Evolutionary conservation across 2,113 vertebrate genomes (phyloP), one percentile per base, ranked within the genome.

Genomic region (Caloenas nicobarica): DNA sequence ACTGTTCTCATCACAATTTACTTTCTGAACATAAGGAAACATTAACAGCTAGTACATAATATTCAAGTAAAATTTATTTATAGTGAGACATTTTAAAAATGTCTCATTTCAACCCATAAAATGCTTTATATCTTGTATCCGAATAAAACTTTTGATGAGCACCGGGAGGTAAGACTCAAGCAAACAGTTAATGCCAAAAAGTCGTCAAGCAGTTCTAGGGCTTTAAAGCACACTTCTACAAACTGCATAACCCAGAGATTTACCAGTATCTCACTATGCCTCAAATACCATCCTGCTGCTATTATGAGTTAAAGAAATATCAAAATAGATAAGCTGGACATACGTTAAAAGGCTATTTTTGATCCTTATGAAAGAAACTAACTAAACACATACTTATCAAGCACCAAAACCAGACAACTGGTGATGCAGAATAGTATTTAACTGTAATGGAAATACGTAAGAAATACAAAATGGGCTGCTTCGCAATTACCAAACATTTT

Each of bases 261-360:
- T 77, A 53, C 50, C 65, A 95, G 76, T 66, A 79, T 71, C 42
- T 82, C 68, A 80, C 12, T 83, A 53, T 58, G 10, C 16, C 65
- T 88, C 91, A 76, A 74, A 81, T 88, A 91, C 22, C 58, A 86
- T 40, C 69, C 85, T 79, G 44, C 31, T 38, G 18, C 57, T 79
- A 33, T 14, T 64, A 73, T 8, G 81, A 83, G 53, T 70, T 87
- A 89, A 96, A 91, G 44, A 17, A 62, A 92, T 62, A 57, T 34
- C 62, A 88, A 91, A 96, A 84, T 6, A 9, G 2, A 73, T 68
- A 81, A 84, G 16, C 7, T 58, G 34, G 54, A 46, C 40, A 13
- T 60, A 83, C 7, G 5, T 40, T 89, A 89, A 94, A 97, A 60
- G n/a, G 42, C 36, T 86, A 46, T 31, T 94, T 89, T 92, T 84